Conservation (phyloP, 2,113 vertebrate genomes). For the Fulica atra region DNA sequence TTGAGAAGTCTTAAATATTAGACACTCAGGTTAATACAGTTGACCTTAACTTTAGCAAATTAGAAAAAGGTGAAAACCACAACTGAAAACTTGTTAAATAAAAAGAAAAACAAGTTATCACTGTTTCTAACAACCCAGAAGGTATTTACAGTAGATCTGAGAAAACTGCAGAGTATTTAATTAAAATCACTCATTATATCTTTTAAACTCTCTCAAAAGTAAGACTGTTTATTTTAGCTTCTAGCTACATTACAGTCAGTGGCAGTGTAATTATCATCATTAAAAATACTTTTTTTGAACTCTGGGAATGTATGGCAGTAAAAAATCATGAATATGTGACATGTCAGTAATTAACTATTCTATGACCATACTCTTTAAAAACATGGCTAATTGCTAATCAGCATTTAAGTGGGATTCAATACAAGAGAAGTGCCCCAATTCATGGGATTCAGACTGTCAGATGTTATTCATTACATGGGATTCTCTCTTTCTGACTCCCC, state of each 20-base stretch:
- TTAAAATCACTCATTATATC: conserved; percentile 45
- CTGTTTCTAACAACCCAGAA: conserved; percentile 27
- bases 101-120: conserved; percentile 38
- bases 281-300: conserved; percentile 38
- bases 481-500: background rate
- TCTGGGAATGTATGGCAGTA: background rate
- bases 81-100: conserved; percentile 63
- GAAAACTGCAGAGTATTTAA: conserved; percentile 55
- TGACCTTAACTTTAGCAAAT: conserved; percentile 3
- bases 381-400: background rate
- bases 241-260: background rate
- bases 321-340: background rate
- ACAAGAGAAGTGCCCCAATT: background rate
- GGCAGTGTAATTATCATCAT: conserved; percentile 39
- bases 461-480: background rate
- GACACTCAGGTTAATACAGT: background rate
- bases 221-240: conserved; percentile 49
- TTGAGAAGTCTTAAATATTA: background rate
- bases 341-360: background rate
- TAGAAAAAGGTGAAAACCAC: conserved; percentile 25
- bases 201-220: conserved; percentile 32
- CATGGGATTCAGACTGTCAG: background rate
- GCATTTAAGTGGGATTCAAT: background rate
- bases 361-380: background rate
- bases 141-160: conserved; percentile 64